phyloP scores from a whole-genome alignment of 1,140 invertebrate genomes.

The Subanguina moxae region DNA sequence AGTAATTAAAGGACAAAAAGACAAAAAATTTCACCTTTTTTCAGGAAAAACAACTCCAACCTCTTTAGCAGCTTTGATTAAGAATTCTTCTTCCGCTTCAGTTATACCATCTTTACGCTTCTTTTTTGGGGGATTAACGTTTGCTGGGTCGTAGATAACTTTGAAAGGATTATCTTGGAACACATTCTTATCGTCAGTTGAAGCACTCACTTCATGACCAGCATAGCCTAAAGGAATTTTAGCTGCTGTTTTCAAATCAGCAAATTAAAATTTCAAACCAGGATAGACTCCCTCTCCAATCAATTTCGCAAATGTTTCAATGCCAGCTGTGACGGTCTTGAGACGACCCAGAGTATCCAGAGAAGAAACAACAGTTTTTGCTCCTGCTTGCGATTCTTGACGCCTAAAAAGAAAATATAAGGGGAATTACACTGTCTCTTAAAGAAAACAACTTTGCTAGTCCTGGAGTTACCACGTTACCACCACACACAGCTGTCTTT shows the following conservation, averaged over 20 bases:
- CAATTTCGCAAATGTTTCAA: slow-evolving; percentile 32
- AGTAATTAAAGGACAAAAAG: slow-evolving; percentile 15
- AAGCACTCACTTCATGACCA: slow-evolving; percentile 16
- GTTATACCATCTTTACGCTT: slow-evolving; percentile 11
- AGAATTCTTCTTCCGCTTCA: slow-evolving; percentile 46
- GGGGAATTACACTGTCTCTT: not conserved
- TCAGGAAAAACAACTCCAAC: slow-evolving; percentile 40
- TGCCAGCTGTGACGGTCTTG: slow-evolving; percentile 18
- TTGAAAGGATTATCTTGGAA: slow-evolving; percentile 5
- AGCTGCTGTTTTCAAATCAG: not conserved
- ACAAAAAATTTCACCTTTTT: not conserved
- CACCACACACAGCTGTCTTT: slow-evolving; percentile 20
- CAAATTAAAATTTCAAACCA: not conserved
- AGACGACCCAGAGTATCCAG: slow-evolving; percentile 8
- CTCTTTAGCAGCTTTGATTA: slow-evolving; percentile 50
- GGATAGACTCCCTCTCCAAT: slow-evolving; percentile 25
- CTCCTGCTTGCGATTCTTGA: no score
- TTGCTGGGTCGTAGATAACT: not conserved
- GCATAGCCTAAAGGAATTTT: slow-evolving; percentile 21
- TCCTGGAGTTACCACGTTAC: slow-evolving; percentile 11
- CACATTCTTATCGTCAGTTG: not conserved
- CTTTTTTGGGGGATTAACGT: not conserved
- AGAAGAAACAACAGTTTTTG: not conserved
- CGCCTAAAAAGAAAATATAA: no score
- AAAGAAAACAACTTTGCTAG: not conserved